phyloP scores from a whole-genome alignment of 2,113 vertebrate genomes.

The Sylvilagus bachmani region DNA sequence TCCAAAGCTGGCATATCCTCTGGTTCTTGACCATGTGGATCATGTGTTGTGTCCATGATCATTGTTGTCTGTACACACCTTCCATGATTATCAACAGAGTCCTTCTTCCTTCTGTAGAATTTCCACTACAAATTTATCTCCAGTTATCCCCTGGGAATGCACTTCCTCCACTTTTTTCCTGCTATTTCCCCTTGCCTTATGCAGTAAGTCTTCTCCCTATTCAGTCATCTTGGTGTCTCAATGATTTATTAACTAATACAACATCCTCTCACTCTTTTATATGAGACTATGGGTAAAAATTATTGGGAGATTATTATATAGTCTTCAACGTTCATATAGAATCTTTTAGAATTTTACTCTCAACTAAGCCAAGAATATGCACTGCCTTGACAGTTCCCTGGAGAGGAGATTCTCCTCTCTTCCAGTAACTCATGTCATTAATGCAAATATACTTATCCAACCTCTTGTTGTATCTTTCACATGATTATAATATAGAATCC shows the following conservation, averaged over 20 bases:
- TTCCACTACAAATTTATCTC: too few relatives aligned
- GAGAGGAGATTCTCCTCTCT: neutral
- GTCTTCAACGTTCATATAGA: neutral
- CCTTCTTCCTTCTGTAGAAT: too few relatives aligned
- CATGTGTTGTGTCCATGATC: too few relatives aligned
- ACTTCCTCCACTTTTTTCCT: too few relatives aligned
- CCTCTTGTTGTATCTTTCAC: neutral
- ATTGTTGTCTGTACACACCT: too few relatives aligned
- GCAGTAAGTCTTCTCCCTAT: too few relatives aligned
- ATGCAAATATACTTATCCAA: neutral
- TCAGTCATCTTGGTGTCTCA: neutral
- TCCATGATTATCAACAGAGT: too few relatives aligned
- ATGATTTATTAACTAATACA: neutral
- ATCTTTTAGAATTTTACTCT: neutral
- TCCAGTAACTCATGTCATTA: neutral
- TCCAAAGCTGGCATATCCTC: too few relatives aligned
- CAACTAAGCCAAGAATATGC: neutral
- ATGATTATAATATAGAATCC: neutral
- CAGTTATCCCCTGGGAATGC: too few relatives aligned
- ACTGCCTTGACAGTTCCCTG: neutral
- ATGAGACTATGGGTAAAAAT: conserved; percentile 37
- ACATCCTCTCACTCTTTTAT: conserved; percentile 5
- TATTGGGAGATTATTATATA: conserved; percentile 6
- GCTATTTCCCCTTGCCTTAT: too few relatives aligned
- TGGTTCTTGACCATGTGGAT: too few relatives aligned